A percentile compares a stretch with the other conserved stretches of the same genome.
Conservation (phyloP, 2,797 vertebrate species). For the Chaunax sp. region DNA sequence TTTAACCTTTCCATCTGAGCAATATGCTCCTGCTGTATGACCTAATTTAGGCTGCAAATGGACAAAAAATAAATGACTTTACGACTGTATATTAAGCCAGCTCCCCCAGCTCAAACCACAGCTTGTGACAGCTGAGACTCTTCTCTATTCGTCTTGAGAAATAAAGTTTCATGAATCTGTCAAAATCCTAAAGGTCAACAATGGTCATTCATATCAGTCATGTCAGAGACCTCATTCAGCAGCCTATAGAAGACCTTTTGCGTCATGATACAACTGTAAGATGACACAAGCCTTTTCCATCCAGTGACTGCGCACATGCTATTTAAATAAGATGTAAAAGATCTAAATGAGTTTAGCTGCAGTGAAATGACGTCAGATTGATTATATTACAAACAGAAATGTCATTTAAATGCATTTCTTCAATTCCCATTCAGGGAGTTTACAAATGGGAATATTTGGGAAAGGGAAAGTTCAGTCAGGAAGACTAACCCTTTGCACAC, state of each 20-base stretch:
- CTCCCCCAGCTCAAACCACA: neutral
- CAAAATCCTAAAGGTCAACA: constrained; percentile 60
- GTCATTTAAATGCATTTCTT: neutral
- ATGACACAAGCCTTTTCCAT: neutral
- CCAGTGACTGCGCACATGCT: neutral
- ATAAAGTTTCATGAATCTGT: constrained; percentile 54
- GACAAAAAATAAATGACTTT: no score
- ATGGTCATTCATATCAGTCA: constrained; percentile 41
- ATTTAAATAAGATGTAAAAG: neutral
- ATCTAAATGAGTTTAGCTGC: neutral
- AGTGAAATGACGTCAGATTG: neutral
- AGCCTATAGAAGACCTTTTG: constrained; percentile 18
- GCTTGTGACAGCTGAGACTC: constrained; percentile 26
- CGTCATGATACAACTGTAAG: neutral
- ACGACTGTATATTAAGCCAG: neutral
- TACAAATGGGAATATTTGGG: no score
- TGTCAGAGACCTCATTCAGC: constrained; percentile 10
- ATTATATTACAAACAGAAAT: neutral
- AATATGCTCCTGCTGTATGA: neutral
- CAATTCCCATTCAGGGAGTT: no score
- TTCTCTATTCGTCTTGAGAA: constrained; percentile 18
- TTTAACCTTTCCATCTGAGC: constrained; percentile 3
- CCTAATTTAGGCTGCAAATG: neutral
- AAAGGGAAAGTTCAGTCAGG: no score
- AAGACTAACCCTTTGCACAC: no score